phyloP scores from a whole-genome alignment of 2,113 vertebrate species.

The Noturus placidus region DNA sequence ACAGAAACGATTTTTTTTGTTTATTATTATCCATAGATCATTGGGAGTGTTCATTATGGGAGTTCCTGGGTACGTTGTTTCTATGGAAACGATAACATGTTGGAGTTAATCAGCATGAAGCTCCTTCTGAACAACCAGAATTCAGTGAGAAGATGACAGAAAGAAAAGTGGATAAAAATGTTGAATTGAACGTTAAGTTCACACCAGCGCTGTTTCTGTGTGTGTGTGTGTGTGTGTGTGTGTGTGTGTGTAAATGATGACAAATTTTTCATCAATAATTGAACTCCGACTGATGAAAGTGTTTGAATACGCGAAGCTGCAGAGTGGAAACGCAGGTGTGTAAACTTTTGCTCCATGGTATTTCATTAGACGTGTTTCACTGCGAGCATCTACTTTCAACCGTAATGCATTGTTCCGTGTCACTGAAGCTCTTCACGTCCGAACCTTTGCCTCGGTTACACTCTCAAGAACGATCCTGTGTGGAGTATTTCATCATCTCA shows the following conservation, averaged over 20 bases:
- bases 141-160: background rate
- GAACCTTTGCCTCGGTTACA: no score
- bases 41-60: background rate
- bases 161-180: background rate
- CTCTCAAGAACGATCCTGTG: background rate
- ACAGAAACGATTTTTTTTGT: background rate
- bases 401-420: background rate
- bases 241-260: conserved; percentile 11
- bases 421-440: background rate
- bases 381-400: background rate
- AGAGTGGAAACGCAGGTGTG: background rate
- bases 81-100: background rate
- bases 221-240: conserved; percentile 32
- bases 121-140: background rate
- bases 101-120: background rate
- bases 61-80: background rate
- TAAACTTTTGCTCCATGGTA: background rate
- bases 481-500: background rate
- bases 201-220: background rate
- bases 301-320: background rate
- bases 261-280: background rate
- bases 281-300: background rate
- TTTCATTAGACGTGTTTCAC: background rate
- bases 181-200: background rate
- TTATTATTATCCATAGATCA: background rate